Percentiles rank a stretch among this genome's conserved stretches.
phyloP scores from a whole-genome alignment of 2,888 invertebrate species.

The Drepana falcataria region DNA sequence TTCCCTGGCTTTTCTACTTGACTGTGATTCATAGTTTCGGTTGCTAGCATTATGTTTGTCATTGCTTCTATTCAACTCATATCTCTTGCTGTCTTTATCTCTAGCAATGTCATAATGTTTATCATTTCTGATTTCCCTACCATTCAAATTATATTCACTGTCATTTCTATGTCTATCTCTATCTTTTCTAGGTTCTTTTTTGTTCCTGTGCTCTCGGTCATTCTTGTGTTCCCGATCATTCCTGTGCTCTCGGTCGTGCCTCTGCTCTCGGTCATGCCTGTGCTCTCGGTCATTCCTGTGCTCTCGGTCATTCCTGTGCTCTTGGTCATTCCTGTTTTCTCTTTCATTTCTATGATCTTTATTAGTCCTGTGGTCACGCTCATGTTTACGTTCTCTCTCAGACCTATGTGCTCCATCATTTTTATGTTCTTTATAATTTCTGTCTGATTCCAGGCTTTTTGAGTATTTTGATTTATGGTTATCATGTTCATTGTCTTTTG shows the following conservation, averaged over 20 bases:
- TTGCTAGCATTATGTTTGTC: conserved; percentile 21
- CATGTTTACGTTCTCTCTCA: too few species aligned
- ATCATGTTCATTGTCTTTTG: conserved; percentile 20
- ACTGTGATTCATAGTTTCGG: conserved; percentile 12
- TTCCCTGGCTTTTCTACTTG: conserved; percentile 16
- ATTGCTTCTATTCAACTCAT: conserved; percentile 27
- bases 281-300: too few species aligned
- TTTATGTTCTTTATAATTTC: neutral
- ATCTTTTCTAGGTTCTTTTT: conserved; percentile 6
- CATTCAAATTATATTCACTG: conserved; percentile 16
- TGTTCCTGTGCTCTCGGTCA: too few species aligned
- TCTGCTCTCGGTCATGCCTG: too few species aligned
- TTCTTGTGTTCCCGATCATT: too few species aligned
- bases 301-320: too few species aligned
- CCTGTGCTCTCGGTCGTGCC: too few species aligned
- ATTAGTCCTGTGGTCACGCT: too few species aligned
- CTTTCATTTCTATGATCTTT: too few species aligned
- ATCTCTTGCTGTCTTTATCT: neutral
- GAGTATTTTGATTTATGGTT: conserved; percentile 24
- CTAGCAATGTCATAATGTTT: conserved; percentile 3
- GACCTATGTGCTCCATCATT: neutral
- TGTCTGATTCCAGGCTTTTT: conserved; percentile 18
- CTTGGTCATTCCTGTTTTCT: too few species aligned
- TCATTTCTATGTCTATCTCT: conserved; percentile 23
- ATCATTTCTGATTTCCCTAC: conserved; percentile 25